These are phyloP conservation scores for Heliothis virescens DNA, from an alignment of 1,140 invertebrate species.

Conservation along the genomic window DNA sequence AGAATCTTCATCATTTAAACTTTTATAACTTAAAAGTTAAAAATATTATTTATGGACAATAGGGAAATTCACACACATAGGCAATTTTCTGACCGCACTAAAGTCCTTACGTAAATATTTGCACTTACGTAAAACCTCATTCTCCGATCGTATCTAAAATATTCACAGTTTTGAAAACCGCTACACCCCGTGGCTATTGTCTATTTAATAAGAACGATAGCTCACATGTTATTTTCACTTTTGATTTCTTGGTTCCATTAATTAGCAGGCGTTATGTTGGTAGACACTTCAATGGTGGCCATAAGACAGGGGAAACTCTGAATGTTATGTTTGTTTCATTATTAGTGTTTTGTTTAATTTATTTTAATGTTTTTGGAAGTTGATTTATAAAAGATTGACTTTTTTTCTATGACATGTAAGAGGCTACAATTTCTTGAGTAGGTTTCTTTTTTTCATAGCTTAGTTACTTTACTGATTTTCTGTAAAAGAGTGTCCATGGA, in stretches of 20 bases:
- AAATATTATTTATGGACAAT: too few relatives aligned
- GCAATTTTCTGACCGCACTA: too few relatives aligned
- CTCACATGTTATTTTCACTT: conserved; percentile 34
- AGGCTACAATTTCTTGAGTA: too few relatives aligned
- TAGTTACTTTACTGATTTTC: too few relatives aligned
- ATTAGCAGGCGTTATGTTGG: conserved; percentile 22
- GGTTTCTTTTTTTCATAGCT: too few relatives aligned
- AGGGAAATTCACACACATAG: too few relatives aligned
- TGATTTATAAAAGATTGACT: not conserved
- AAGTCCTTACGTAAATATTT: not conserved
- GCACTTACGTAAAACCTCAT: not conserved
- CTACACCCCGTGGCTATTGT: conserved; percentile 6
- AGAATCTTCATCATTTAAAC: too few relatives aligned
- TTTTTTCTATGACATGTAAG: too few relatives aligned
- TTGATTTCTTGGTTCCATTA: conserved; percentile 28
- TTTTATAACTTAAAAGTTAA: too few relatives aligned
- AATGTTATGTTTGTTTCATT: conserved; percentile 2
- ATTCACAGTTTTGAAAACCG: not conserved
- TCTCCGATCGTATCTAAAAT: not conserved
- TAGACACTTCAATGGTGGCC: conserved; percentile 27
- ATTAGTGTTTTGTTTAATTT: not conserved
- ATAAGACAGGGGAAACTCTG: conserved; percentile 10
- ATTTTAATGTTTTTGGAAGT: not conserved
- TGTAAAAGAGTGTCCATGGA: too few relatives aligned
- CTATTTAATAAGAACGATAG: conserved; percentile 2